Conservation (phyloP, 2,797 vertebrate species). For the Harpagifer antarcticus region DNA sequence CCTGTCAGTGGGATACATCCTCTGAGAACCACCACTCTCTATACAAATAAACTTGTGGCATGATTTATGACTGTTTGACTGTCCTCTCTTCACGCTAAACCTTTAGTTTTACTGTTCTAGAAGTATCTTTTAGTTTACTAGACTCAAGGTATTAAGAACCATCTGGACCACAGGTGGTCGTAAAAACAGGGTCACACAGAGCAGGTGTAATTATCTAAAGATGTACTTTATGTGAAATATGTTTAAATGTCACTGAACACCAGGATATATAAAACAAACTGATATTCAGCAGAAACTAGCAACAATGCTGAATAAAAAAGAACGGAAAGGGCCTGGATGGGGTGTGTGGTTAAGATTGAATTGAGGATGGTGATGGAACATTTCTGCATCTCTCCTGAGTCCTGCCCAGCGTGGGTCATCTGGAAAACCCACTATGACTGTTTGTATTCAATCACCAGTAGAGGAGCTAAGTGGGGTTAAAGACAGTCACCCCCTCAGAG, state of each 20-base stretch:
- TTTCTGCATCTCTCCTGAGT: slow-evolving; percentile 40
- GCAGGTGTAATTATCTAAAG: slow-evolving; percentile 26
- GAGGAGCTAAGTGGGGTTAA: slow-evolving; percentile 81
- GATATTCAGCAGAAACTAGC: slow-evolving; percentile 14
- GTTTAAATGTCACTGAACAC: background rate
- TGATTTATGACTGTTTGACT: background rate
- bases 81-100: background rate
- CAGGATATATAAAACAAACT: background rate
- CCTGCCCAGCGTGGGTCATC: slow-evolving; percentile 38
- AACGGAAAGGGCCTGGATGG: slow-evolving; percentile 16
- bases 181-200: background rate
- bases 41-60: background rate
- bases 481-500: slow-evolving; percentile 69
- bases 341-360: slow-evolving; percentile 35
- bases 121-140: slow-evolving; percentile 2
- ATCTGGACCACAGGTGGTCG: slow-evolving; percentile 52
- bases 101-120: slow-evolving; percentile 9
- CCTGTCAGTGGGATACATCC: background rate
- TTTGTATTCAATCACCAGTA: slow-evolving; percentile 66
- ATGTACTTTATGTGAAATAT: slow-evolving; percentile 18
- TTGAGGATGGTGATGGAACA: slow-evolving; percentile 52
- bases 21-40: background rate
- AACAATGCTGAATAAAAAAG: background rate
- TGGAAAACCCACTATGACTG: slow-evolving; percentile 59
- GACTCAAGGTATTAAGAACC: slow-evolving; percentile 8